Evolutionary conservation across 2,113 vertebrate species (phyloP).

Genomic region (Sinocyclocheilus anshuiensis): DNA sequence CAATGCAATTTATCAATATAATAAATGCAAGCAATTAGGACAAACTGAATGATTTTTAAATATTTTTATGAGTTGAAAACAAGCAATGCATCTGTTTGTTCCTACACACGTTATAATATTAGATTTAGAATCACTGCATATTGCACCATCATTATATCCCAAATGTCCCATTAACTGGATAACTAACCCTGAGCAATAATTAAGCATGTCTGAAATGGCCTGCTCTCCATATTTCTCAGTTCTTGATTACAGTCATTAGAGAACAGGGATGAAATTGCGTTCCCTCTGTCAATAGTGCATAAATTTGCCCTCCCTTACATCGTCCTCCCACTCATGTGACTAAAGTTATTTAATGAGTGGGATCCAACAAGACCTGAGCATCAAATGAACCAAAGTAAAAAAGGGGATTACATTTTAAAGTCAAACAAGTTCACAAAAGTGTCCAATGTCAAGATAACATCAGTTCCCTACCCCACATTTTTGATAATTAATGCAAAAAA

Average conservation of each 20-base stretch:
- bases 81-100: constrained; percentile 12
- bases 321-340: constrained; percentile 40
- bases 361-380: constrained; percentile 23
- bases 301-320: constrained; percentile 15
- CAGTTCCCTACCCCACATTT: background rate
- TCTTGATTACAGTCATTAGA: constrained; percentile 53
- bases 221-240: constrained; percentile 33
- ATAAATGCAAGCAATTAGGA: background rate
- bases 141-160: constrained; percentile 32
- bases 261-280: constrained; percentile 40
- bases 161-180: constrained; percentile 37
- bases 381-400: constrained; percentile 11
- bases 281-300: constrained; percentile 50
- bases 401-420: constrained; percentile 29
- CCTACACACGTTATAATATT: too few relatives aligned
- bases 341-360: constrained; percentile 26
- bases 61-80: background rate
- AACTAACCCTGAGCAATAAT: constrained; percentile 48
- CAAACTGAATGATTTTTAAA: background rate
- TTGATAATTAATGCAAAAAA: background rate
- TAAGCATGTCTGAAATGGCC: constrained; percentile 39
- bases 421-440: constrained; percentile 19
- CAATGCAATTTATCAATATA: background rate
- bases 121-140: background rate
- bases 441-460: constrained; percentile 21